Conservation (phyloP, 2,797 vertebrate species). For the Lacerta viridis region DNA sequence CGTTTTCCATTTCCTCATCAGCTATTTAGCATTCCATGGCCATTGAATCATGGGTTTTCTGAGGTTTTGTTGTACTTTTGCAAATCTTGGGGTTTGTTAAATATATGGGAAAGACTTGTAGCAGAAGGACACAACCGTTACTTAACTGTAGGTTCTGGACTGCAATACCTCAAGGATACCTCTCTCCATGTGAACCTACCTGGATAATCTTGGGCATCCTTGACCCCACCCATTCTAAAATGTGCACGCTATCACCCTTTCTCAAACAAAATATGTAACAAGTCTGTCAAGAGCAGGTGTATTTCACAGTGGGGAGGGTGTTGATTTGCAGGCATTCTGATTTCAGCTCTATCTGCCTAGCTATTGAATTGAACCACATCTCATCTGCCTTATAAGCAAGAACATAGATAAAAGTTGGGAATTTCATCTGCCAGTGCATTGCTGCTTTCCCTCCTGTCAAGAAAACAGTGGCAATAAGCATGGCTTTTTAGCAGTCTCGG, state of each 20-base stretch:
- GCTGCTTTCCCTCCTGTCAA: constrained; percentile 29
- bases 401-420: constrained; percentile 2
- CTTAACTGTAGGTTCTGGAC: too few species aligned
- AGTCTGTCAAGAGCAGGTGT: background rate
- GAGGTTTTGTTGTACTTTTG: background rate
- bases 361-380: background rate
- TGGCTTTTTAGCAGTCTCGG: constrained; percentile 23
- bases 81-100: background rate
- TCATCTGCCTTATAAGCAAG: background rate
- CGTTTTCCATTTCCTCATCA: too few species aligned
- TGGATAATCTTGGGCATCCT: background rate
- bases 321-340: background rate
- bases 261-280: background rate
- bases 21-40: background rate
- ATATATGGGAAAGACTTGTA: background rate
- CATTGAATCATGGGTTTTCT: background rate
- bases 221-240: background rate
- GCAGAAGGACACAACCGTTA: background rate
- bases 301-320: background rate
- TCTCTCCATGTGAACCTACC: too few species aligned
- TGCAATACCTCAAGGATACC: too few species aligned
- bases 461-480: constrained; percentile 1
- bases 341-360: background rate
- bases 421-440: constrained; percentile 18
- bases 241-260: background rate